phyloP scores from a whole-genome alignment of 1,140 invertebrate genomes.

The Drosophila neocordata region DNA sequence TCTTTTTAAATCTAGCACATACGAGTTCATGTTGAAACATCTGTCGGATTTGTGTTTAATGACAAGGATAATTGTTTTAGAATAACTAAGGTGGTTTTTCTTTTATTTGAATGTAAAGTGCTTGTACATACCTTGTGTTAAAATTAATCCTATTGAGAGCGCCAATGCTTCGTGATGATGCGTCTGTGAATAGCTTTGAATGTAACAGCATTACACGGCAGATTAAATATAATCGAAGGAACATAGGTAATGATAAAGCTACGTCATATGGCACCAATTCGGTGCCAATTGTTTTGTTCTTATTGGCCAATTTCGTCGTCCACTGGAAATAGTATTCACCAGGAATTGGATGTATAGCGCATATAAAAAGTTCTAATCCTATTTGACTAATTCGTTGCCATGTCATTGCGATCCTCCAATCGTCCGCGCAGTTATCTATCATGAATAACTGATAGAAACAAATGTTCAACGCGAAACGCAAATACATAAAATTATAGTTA shows the following conservation, averaged over 20 bases:
- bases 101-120: no score
- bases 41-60: no score
- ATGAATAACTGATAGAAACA: slow-evolving; percentile 92
- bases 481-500: no score
- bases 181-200: slow-evolving; percentile 99
- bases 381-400: slow-evolving; percentile 97
- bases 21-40: no score
- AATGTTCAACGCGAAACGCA: not conserved
- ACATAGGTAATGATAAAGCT: slow-evolving; percentile 99
- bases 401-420: slow-evolving; percentile 99
- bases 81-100: no score
- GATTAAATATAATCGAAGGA: slow-evolving; percentile 99
- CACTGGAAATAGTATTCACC: slow-evolving; percentile 97
- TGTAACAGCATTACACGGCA: slow-evolving; percentile 99
- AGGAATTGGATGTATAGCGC: slow-evolving; percentile 98
- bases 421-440: slow-evolving; percentile 99
- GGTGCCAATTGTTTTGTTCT: slow-evolving; percentile 91
- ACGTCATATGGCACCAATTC: slow-evolving; percentile 96
- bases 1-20: no score
- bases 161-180: slow-evolving; percentile 96
- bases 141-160: slow-evolving; percentile 99
- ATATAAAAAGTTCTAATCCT: slow-evolving; percentile 95
- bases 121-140: slow-evolving; percentile 92
- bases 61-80: not conserved
- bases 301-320: slow-evolving; percentile 97